Base-by-base conservation (phyloP, 2,888 invertebrate genomes). In the Auanema sp. region DNA sequence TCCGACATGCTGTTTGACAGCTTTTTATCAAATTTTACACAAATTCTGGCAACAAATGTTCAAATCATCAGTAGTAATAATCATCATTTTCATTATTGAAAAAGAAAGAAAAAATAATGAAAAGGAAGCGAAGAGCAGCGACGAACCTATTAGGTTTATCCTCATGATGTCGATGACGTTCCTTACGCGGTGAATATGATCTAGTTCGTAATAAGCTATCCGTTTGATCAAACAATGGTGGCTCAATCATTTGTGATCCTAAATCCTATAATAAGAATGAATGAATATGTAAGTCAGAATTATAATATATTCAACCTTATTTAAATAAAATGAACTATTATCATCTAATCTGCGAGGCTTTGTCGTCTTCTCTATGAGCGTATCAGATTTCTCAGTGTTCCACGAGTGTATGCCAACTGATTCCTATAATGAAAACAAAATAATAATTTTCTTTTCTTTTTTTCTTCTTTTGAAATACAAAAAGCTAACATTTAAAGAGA, bases 381-480 rank as follows among this genome's bases (percentile, higher is more conserved):
- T 51, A 21, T 65, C 65, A 10, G 61, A 61, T 47, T 69, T 69
- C 50, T 76, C 76, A 6, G 76, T 74, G 41, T 76, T 76, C 76
- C 76, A 76, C 21, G 71, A 70, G 16, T 71, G 72, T 24, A 76
- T 72, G 2, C 73, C 76, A 16, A 72, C 62, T 0, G 72, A 72
- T n/a, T 75, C 76, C 76, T 76, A 60, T 10, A 68, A 55, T 1
- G 21, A 14, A 5, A 43, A 6, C 10, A 25, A 25, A 53, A 21
- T 63, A 23, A 51, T 51, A 51, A 51, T 18, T n/a, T n/a, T n/a
- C n/a, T n/a, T n/a, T n/a, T n/a, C n/a, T n/a, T n/a, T n/a, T n/a
- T n/a, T n/a, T 21, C 18, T 23, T 21, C 6, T 52, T 52, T 21
- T 23, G 4, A 21, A 52, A 23, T 18, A 33, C 33, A 33, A 3